phyloP scores from a whole-genome alignment of 2,113 vertebrate genomes.

The Scomber japonicus region DNA sequence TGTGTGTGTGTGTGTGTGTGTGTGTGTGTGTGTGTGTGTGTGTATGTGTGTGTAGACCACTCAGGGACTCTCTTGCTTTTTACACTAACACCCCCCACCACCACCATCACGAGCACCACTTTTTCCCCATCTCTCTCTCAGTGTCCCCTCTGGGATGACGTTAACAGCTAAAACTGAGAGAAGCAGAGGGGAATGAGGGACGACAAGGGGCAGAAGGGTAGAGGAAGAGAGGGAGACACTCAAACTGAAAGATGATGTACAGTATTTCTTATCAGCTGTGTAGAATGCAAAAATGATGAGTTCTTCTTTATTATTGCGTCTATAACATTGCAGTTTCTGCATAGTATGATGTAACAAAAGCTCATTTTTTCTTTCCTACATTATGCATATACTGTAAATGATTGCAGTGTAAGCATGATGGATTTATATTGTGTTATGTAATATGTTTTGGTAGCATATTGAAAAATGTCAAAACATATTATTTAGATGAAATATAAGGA shows the following conservation, averaged over 20 bases:
- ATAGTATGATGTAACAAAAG: not conserved
- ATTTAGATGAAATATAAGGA: too few species aligned
- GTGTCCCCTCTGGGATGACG: slow-evolving; percentile 46
- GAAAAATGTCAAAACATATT: too few species aligned
- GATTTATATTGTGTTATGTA: not conserved
- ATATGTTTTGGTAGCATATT: not conserved
- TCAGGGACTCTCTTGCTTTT: slow-evolving; percentile 69
- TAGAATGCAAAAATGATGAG: too few species aligned
- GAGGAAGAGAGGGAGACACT: not conserved
- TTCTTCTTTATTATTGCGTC: not conserved
- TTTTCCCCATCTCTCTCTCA: slow-evolving; percentile 34
- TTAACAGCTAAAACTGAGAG: slow-evolving; percentile 55
- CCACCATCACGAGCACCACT: slow-evolving; percentile 5
- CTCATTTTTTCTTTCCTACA: not conserved
- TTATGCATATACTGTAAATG: too few species aligned
- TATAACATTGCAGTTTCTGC: not conserved
- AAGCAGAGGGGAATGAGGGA: slow-evolving; percentile 33
- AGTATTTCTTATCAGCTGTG: not conserved
- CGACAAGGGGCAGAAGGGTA: slow-evolving; percentile 3
- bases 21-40: too few species aligned
- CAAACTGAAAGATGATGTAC: not conserved
- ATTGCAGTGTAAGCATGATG: not conserved
- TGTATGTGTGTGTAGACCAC: slow-evolving; percentile 23
- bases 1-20: slow-evolving; percentile 13
- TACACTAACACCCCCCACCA: slow-evolving; percentile 55